Conservation (phyloP, 2,888 invertebrate species). For the Oxytorus armatus region DNA sequence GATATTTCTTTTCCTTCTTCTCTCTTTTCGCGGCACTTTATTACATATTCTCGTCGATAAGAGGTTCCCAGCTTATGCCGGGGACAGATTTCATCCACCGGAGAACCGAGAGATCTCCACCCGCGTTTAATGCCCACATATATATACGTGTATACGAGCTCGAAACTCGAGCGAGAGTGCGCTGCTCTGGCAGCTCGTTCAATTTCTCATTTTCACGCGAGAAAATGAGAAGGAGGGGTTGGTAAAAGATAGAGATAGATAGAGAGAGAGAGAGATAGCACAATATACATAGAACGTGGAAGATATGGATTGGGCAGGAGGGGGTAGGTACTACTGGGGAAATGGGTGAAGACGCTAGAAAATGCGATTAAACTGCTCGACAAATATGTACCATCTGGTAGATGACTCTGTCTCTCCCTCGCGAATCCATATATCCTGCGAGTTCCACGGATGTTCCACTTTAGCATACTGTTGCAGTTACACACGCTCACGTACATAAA, state of each 20-base stretch:
- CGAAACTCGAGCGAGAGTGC: conserved; percentile 36
- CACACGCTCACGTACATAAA: background rate
- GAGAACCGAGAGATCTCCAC: conserved; percentile 32
- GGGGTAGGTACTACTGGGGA: conserved; percentile 28
- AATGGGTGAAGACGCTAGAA: conserved; percentile 60
- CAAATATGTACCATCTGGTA: conserved; percentile 65
- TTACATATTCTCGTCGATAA: conserved; percentile 47
- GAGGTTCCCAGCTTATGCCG: conserved; percentile 45
- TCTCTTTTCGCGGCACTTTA: conserved; percentile 8
- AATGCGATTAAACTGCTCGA: conserved; percentile 70
- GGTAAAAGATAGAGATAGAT: conserved; percentile 16
- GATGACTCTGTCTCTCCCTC: conserved; percentile 30
- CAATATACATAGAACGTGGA: conserved; percentile 10
- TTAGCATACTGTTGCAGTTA: conserved; percentile 28
- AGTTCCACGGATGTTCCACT: conserved; percentile 42
- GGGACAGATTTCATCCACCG: conserved; percentile 60
- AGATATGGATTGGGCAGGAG: conserved; percentile 44
- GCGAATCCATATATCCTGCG: conserved; percentile 48
- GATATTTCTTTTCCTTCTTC: conserved; percentile 2
- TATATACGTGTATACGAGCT: background rate
- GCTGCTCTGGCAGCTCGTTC: conserved; percentile 62
- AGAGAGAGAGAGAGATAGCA: conserved; percentile 32
- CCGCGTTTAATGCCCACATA: conserved; percentile 17
- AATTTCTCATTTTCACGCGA: conserved; percentile 69
- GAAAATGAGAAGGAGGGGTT: conserved; percentile 27